phyloP scores from a whole-genome alignment of 2,888 invertebrate genomes.

The Hypomecis atomaria region DNA sequence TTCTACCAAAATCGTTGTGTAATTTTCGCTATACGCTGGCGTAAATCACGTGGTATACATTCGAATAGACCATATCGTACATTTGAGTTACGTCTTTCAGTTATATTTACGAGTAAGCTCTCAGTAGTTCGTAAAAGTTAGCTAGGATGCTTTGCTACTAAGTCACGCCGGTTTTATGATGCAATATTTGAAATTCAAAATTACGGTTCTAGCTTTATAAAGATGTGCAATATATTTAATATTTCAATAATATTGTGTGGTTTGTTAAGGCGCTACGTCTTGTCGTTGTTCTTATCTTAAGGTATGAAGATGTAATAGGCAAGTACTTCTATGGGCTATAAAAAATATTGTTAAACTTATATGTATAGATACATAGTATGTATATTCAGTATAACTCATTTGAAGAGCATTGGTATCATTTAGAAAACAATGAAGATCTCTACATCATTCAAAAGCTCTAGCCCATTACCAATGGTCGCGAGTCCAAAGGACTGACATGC shows the following conservation, averaged over 20 bases:
- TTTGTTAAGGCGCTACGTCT: too few species aligned
- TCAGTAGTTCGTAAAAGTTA: conserved; percentile 23
- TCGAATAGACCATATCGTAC: conserved; percentile 12
- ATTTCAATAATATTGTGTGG: not conserved
- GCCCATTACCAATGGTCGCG: too few species aligned
- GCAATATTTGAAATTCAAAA: conserved; percentile 21
- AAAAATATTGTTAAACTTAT: too few species aligned
- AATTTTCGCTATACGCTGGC: conserved; percentile 8
- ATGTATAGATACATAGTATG: too few species aligned
- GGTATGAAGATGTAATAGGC: too few species aligned
- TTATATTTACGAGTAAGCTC: conserved; percentile 22
- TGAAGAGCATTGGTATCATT: too few species aligned
- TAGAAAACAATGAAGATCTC: too few species aligned
- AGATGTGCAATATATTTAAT: conserved; percentile 1
- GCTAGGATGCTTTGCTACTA: conserved; percentile 14
- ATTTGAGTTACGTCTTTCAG: conserved; percentile 17
- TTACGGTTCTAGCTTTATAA: conserved; percentile 12
- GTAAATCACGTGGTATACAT: conserved; percentile 11
- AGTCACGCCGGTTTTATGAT: conserved; percentile 7
- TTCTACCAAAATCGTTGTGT: conserved; percentile 5
- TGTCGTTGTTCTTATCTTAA: too few species aligned
- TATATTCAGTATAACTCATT: too few species aligned
- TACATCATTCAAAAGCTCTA: too few species aligned
- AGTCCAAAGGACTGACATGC: too few species aligned
- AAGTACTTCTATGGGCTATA: too few species aligned